These are phyloP conservation scores for Aphidius gifuensis DNA, from an alignment of 1,140 invertebrate genomes.

Conservation along the genomic window DNA sequence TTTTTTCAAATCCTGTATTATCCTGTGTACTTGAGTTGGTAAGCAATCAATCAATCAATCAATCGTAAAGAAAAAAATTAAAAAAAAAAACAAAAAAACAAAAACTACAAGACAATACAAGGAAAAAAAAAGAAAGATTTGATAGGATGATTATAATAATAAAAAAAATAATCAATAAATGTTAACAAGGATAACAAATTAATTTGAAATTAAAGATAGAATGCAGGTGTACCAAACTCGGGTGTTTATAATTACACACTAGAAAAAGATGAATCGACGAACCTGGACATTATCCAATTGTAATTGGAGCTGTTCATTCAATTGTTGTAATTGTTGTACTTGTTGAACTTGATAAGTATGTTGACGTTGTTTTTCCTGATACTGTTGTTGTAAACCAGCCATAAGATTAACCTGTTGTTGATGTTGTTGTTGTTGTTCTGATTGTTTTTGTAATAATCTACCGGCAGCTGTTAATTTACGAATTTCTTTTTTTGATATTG, in stretches of 20 bases:
- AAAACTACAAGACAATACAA: too few species aligned
- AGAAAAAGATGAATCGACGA: conserved; percentile 19
- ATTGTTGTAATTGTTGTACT: conserved; percentile 49
- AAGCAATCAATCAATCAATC: too few species aligned
- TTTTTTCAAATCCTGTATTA: neutral
- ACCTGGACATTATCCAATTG: conserved; percentile 51
- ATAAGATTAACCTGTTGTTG: conserved; percentile 40
- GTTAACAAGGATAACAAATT: too few species aligned
- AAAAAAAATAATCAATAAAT: too few species aligned
- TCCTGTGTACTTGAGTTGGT: too few species aligned
- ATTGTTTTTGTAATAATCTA: conserved; percentile 14
- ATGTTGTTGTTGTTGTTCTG: conserved; percentile 34
- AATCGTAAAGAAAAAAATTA: too few species aligned
- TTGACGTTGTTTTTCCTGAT: conserved; percentile 53
- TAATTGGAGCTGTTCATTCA: conserved; percentile 53
- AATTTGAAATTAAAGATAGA: neutral
- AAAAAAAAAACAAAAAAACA: too few species aligned
- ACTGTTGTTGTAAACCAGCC: conserved; percentile 48
- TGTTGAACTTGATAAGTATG: conserved; percentile 53
- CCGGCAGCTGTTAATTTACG: conserved; percentile 47
- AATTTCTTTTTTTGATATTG: conserved; percentile 70
- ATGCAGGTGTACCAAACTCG: neutral
- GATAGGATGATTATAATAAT: too few species aligned
- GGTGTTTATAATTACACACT: neutral
- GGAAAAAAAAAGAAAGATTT: too few species aligned